Evolutionary conservation across 2,113 vertebrate genomes (phyloP).

Genomic region (Riparia riparia): DNA sequence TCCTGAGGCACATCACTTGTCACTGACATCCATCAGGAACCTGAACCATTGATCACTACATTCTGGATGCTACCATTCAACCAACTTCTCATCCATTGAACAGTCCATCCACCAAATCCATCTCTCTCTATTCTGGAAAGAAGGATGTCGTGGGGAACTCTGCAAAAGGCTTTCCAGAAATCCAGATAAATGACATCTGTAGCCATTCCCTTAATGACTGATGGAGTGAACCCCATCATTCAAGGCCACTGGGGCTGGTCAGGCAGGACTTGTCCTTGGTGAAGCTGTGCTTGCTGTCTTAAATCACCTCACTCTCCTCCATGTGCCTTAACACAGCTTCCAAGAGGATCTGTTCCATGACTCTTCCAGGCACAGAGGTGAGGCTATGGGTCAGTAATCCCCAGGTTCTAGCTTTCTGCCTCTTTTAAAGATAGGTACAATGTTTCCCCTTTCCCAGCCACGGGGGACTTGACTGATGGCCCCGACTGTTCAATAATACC

Average conservation of each 20-base stretch:
- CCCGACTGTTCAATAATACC: neutral
- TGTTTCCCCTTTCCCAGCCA: neutral
- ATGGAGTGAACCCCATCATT: too few relatives aligned
- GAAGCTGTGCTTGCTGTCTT: fast-evolving
- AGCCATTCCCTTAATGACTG: neutral
- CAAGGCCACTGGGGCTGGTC: neutral
- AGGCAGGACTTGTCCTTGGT: neutral
- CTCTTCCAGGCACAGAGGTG: neutral
- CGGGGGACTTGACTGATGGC: neutral
- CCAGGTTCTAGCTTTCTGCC: neutral
- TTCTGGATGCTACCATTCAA: neutral
- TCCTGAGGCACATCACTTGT: neutral
- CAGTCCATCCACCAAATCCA: neutral
- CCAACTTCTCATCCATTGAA: neutral
- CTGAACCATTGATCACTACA: neutral
- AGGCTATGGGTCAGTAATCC: neutral
- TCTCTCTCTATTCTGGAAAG: neutral
- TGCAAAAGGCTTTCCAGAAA: neutral
- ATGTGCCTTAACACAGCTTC: neutral
- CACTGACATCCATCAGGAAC: neutral
- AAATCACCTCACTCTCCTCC: neutral
- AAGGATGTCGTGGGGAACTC: neutral
- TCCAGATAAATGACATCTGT: neutral
- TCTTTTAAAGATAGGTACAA: neutral
- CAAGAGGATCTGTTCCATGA: neutral